phyloP scores from a whole-genome alignment of 2,888 invertebrate genomes.

The Platycheirus rosarum region DNA sequence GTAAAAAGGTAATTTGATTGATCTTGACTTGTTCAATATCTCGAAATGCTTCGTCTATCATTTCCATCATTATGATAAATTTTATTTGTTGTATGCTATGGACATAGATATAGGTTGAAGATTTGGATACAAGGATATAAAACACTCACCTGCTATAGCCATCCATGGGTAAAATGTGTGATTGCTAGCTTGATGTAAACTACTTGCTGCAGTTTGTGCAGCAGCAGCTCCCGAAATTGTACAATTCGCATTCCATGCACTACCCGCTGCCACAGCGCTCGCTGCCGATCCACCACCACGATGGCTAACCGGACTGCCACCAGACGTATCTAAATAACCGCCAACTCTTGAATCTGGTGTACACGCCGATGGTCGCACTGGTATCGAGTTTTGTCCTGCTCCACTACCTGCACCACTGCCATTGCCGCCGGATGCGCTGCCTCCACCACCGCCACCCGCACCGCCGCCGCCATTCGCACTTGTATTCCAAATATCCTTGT shows the following conservation, averaged over 20 bases:
- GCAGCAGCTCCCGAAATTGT: slow-evolving; percentile 90
- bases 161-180: slow-evolving; percentile 99
- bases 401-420: slow-evolving; percentile 86
- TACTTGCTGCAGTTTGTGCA: slow-evolving; percentile 90
- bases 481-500: slow-evolving; percentile 87
- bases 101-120: background rate
- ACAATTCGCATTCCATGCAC: slow-evolving; percentile 95
- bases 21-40: slow-evolving; percentile 33
- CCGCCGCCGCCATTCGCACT: slow-evolving; percentile 84
- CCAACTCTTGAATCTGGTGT: slow-evolving; percentile 93
- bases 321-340: slow-evolving; percentile 90
- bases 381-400: slow-evolving; percentile 82
- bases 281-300: slow-evolving; percentile 90
- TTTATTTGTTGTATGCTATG: background rate
- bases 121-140: background rate
- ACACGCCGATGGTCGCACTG: slow-evolving; percentile 93
- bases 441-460: slow-evolving; percentile 83
- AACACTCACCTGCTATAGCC: slow-evolving; percentile 97
- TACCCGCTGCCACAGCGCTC: slow-evolving; percentile 83
- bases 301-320: slow-evolving; percentile 87
- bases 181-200: slow-evolving; percentile 94
- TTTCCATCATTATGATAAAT: background rate
- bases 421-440: slow-evolving; percentile 79
- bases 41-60: background rate
- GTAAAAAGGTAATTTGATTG: slow-evolving; percentile 51